Evolutionary conservation across 2,797 vertebrate species (phyloP).

Genomic region (Macropus fuliginosus): DNA sequence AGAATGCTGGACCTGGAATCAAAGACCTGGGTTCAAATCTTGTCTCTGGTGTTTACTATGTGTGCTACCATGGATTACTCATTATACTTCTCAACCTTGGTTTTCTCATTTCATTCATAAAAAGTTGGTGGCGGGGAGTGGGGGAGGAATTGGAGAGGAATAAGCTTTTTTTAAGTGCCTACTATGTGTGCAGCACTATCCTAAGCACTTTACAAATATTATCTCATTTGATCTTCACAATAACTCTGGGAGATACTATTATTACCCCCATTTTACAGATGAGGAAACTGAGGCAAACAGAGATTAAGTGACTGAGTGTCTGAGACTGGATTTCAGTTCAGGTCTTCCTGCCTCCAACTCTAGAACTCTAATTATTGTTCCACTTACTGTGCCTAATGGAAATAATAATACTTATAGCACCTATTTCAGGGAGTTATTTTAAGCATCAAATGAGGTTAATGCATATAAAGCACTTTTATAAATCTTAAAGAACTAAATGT

Average conservation of each 20-base stretch:
- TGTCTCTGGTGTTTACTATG: neutral
- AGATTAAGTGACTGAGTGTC: neutral
- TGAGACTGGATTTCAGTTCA: neutral
- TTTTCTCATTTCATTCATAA: neutral
- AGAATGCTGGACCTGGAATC: neutral
- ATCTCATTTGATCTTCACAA: neutral
- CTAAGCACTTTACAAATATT: neutral
- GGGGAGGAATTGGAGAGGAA: neutral
- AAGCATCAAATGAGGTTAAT: neutral
- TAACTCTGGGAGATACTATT: neutral
- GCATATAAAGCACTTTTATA: neutral
- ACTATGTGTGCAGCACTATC: neutral
- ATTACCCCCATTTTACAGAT: neutral
- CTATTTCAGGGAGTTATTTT: neutral
- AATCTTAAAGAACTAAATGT: neutral
- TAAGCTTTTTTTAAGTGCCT: neutral
- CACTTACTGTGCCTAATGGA: neutral
- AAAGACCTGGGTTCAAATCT: neutral
- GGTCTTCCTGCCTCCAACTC: neutral
- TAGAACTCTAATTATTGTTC: neutral
- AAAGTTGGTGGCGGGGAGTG: neutral
- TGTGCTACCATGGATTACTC: neutral
- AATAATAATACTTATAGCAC: neutral
- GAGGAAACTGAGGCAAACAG: neutral
- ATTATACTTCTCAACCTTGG: neutral